Evolutionary conservation across 2,797 vertebrate species (phyloP).

Genomic region (Alectoris magna): DNA sequence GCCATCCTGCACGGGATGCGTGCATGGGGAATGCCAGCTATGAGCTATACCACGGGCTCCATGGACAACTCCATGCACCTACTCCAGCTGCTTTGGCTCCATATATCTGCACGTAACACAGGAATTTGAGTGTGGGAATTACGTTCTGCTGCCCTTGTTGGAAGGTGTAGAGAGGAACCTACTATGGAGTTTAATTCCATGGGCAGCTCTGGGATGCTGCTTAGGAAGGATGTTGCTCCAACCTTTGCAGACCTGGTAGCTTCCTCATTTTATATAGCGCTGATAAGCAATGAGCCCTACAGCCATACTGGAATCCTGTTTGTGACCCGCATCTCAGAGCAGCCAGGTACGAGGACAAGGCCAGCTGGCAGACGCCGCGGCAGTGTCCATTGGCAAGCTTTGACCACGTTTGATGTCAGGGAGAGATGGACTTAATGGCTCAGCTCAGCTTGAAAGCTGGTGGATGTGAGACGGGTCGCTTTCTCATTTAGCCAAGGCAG

Average conservation of each 20-base stretch:
- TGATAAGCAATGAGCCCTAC: not conserved
- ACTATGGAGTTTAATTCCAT: not conserved
- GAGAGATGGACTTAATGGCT: not conserved
- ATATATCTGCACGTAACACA: not conserved
- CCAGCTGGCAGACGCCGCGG: rapidly evolving
- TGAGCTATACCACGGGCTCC: rapidly evolving
- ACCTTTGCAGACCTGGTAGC: not conserved
- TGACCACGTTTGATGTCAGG: not conserved
- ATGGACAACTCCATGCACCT: not conserved
- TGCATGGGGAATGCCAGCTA: not conserved
- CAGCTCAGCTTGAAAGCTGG: not conserved
- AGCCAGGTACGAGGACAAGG: not conserved
- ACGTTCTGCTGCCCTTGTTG: not conserved
- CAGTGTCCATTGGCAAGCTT: not conserved
- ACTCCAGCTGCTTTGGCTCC: not conserved
- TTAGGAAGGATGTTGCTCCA: not conserved
- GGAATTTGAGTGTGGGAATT: not conserved
- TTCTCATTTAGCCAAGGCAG: not conserved
- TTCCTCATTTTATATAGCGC: not conserved
- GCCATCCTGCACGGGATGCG: not conserved
- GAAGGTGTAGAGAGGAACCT: not conserved
- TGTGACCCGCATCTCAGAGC: not conserved
- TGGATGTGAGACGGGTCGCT: not conserved
- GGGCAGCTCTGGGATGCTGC: not conserved
- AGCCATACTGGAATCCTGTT: not conserved